phyloP scores from a whole-genome alignment of 2,888 invertebrate species.

The Xanthorhoe spadicearia region DNA sequence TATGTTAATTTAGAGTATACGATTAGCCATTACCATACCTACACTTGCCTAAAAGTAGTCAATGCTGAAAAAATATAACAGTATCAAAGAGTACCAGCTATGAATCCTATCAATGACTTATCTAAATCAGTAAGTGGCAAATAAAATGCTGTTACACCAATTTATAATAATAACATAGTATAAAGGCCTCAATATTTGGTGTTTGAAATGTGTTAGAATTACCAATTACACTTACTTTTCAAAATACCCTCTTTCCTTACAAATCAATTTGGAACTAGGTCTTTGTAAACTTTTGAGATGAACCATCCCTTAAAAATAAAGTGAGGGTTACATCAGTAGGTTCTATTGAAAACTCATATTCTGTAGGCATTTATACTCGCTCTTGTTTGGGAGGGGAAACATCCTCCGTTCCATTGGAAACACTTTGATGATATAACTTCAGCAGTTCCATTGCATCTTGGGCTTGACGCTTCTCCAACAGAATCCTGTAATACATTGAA shows the following conservation, averaged over 20 bases:
- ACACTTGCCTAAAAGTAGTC: slow-evolving; percentile 21
- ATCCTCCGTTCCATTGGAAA: slow-evolving; percentile 79
- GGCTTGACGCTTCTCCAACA: slow-evolving; percentile 93
- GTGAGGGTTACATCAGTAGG: slow-evolving; percentile 64
- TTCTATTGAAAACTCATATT: slow-evolving; percentile 45
- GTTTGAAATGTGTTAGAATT: slow-evolving; percentile 49
- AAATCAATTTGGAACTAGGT: slow-evolving; percentile 35
- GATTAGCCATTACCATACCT: slow-evolving; percentile 23
- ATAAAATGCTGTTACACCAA: slow-evolving; percentile 24
- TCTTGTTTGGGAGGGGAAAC: slow-evolving; percentile 78
- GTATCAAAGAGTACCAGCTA: slow-evolving; percentile 26
- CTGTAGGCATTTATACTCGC: slow-evolving; percentile 62
- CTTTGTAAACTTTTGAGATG: slow-evolving; percentile 83
- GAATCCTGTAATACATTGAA: slow-evolving; percentile 78
- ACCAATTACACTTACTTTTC: slow-evolving; percentile 32
- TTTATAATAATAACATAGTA: slow-evolving; percentile 48
- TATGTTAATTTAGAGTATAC: slow-evolving; percentile 29
- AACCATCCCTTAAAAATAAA: slow-evolving; percentile 74
- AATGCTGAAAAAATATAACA: slow-evolving; percentile 22
- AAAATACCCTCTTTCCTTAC: slow-evolving; percentile 44
- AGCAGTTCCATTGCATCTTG: slow-evolving; percentile 94
- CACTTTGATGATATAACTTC: slow-evolving; percentile 88
- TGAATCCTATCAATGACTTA: slow-evolving; percentile 15
- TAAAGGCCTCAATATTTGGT: slow-evolving; percentile 77
- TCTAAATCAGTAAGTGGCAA: slow-evolving; percentile 21